These are phyloP conservation scores for Dysmachus trigonus DNA, from an alignment of 2,888 invertebrate genomes.

Conservation along the genomic window DNA sequence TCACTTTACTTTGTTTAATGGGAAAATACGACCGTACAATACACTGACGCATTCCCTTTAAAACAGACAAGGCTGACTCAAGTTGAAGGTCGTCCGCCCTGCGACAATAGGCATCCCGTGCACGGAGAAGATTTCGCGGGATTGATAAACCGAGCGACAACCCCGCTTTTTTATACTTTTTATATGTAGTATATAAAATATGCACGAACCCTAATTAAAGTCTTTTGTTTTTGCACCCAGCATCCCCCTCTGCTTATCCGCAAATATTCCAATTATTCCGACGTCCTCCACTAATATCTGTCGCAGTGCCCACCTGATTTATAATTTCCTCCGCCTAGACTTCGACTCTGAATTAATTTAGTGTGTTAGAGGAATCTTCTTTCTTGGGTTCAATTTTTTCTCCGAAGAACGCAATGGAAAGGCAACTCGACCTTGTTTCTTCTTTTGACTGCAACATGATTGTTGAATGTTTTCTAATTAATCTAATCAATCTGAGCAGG, in stretches of 20 bases:
- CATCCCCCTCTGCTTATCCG: neutral
- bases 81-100: constrained; percentile 44
- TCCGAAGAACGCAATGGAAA: neutral
- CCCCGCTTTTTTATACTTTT: neutral
- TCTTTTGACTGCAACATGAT: neutral
- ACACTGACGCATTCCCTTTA: constrained; percentile 40
- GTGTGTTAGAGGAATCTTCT: neutral
- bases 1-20: constrained; percentile 42
- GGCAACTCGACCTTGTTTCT: neutral
- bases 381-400: neutral
- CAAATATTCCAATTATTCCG: neutral
- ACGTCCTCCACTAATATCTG: neutral
- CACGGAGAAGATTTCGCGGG: neutral
- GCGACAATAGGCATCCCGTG: neutral
- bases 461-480: too few relatives aligned
- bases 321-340: neutral
- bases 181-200: neutral
- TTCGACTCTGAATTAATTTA: neutral
- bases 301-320: neutral
- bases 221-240: neutral
- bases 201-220: neutral
- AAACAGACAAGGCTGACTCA: constrained; percentile 38
- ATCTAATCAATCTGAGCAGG: too few relatives aligned
- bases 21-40: constrained; percentile 30
- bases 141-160: neutral